Evolutionary conservation across 1,140 invertebrate genomes (phyloP).

Genomic region (Aradophagus sp.): DNA sequence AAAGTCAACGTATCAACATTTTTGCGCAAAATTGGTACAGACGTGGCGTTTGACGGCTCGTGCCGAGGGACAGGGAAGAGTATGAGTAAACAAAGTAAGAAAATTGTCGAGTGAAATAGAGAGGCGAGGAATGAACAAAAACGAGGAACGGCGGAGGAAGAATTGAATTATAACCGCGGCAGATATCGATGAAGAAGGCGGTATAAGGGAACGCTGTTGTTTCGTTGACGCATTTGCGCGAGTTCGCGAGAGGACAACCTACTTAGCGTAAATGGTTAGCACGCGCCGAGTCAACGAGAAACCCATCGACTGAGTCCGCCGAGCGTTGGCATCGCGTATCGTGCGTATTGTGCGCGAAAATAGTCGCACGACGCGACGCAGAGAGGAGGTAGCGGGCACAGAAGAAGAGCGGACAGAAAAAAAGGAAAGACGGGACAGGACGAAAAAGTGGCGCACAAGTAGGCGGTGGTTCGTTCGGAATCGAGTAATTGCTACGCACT

Average conservation of each 20-base stretch:
- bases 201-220: slow-evolving; percentile 41
- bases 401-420: no score
- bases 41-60: background rate
- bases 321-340: slow-evolving; percentile 31
- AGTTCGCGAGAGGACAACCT: slow-evolving; percentile 51
- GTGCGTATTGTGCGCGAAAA: slow-evolving; percentile 19
- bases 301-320: slow-evolving; percentile 23
- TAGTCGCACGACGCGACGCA: slow-evolving; percentile 18
- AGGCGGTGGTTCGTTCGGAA: slow-evolving; percentile 3
- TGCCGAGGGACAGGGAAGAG: background rate
- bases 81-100: slow-evolving; percentile 7
- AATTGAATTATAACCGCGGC: no score
- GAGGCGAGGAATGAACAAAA: slow-evolving; percentile 9
- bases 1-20: slow-evolving; percentile 6
- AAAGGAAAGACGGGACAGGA: background rate
- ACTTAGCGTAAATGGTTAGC: slow-evolving; percentile 59
- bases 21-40: background rate
- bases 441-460: slow-evolving; percentile 7
- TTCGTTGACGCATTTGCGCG: slow-evolving; percentile 25
- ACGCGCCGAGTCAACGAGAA: slow-evolving; percentile 26
- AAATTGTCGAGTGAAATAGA: slow-evolving; percentile 5
- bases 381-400: slow-evolving; percentile 1
- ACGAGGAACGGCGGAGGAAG: slow-evolving; percentile 3
- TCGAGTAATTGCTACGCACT: slow-evolving; percentile 6
- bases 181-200: slow-evolving; percentile 32